Conservation (phyloP, 2,113 vertebrate species). For the Myiozetetes cayanensis region DNA sequence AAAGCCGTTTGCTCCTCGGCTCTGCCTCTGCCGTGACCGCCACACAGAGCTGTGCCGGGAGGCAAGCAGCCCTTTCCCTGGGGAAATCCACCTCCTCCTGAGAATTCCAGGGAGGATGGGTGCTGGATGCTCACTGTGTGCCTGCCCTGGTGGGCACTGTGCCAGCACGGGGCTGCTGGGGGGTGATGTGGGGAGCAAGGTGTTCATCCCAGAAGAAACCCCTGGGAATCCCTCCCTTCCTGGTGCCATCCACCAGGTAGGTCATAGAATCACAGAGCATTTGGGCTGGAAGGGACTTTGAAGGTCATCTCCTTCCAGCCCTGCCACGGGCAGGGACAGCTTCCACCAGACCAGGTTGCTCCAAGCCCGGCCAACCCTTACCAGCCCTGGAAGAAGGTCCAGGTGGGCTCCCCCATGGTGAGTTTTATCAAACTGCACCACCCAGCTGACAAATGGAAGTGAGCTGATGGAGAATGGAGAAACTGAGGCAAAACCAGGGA, state of each 20-base stretch:
- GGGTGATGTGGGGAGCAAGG: fast-evolving
- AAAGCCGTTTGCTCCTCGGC: not conserved
- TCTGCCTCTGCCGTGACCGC: not conserved
- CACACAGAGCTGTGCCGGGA: not conserved
- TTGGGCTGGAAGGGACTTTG: not conserved
- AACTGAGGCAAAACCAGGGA: not conserved
- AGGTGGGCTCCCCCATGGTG: not conserved
- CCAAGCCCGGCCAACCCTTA: not conserved
- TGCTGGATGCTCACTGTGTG: fast-evolving
- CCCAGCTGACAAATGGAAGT: not conserved
- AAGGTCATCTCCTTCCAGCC: not conserved
- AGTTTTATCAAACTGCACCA: no score
- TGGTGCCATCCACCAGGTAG: fast-evolving
- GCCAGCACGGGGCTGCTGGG: not conserved
- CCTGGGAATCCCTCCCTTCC: not conserved
- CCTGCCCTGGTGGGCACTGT: not conserved
- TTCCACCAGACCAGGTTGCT: not conserved
- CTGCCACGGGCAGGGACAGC: not conserved
- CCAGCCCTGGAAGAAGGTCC: not conserved
- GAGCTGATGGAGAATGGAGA: not conserved
- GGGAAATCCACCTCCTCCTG: fast-evolving
- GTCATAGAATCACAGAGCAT: not conserved
- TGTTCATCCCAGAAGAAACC: not conserved
- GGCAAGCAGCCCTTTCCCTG: not conserved
- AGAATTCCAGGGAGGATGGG: fast-evolving